A percentile compares a stretch with the other conserved stretches of the same genome.
phyloP scores from a whole-genome alignment of 2,888 invertebrate species.

The Agrotis exclamationis region DNA sequence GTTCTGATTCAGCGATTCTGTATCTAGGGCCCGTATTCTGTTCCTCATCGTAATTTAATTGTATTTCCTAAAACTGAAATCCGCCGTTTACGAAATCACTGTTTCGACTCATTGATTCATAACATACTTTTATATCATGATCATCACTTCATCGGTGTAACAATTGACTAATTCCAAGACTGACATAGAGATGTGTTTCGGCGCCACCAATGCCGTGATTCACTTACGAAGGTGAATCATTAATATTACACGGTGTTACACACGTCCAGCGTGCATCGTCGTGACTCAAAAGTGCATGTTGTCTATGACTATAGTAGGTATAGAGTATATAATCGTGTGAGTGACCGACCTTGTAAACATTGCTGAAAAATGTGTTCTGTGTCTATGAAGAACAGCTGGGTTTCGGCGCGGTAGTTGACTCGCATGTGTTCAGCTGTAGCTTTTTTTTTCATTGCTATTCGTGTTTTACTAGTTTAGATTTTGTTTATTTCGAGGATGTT shows the following conservation, averaged over 20 bases:
- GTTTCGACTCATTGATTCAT: constrained; percentile 58
- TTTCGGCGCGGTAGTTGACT: constrained; percentile 37
- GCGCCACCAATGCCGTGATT: constrained; percentile 58
- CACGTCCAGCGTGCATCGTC: constrained; percentile 54
- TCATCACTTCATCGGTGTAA: constrained; percentile 44
- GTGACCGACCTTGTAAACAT: constrained; percentile 84
- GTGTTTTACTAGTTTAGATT: constrained; percentile 26
- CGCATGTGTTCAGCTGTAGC: constrained; percentile 42
- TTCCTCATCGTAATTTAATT: constrained; percentile 35
- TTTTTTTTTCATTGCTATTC: constrained; percentile 18
- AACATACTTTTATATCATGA: constrained; percentile 47
- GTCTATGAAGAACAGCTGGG: constrained; percentile 57
- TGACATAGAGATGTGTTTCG: constrained; percentile 38
- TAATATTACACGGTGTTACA: constrained; percentile 58
- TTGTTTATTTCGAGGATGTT: constrained; percentile 21
- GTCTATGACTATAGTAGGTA: constrained; percentile 50
- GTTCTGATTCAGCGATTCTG: constrained; percentile 42
- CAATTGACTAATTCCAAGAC: constrained; percentile 52
- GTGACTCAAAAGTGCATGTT: constrained; percentile 65
- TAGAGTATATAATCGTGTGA: constrained; percentile 67
- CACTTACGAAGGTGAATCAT: constrained; percentile 64
- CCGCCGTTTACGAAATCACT: constrained; percentile 45
- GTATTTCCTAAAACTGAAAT: constrained; percentile 44
- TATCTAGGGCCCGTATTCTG: constrained; percentile 33
- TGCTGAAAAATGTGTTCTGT: constrained; percentile 67